Evolutionary conservation across 1,140 invertebrate species (phyloP).

Genomic region (Drosophila micromelanica): DNA sequence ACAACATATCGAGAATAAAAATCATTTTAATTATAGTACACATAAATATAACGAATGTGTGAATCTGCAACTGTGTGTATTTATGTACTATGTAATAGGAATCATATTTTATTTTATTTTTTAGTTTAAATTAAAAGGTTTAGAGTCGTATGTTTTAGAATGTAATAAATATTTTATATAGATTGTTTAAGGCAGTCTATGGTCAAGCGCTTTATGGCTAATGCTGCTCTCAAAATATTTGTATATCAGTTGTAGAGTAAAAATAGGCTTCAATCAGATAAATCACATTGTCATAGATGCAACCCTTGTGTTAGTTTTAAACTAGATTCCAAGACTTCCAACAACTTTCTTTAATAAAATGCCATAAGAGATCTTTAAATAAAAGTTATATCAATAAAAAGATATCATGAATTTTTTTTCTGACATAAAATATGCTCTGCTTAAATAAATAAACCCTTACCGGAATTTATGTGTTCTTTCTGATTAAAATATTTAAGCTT

Average conservation of each 20-base stretch:
- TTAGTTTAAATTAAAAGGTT: not conserved
- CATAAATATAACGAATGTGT: not conserved
- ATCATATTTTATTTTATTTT: not conserved
- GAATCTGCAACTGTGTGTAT: slow-evolving; percentile 4
- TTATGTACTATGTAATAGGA: not conserved
- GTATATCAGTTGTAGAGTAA: slow-evolving; percentile 7
- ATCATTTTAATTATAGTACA: slow-evolving; percentile 50
- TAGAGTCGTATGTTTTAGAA: not conserved
- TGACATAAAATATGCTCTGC: no score
- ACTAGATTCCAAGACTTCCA: not conserved
- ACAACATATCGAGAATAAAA: slow-evolving; percentile 72
- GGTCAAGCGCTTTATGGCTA: slow-evolving; percentile 26
- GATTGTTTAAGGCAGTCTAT: not conserved
- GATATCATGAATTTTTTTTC: no score
- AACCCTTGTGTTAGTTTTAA: not conserved
- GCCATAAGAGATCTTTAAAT: not conserved
- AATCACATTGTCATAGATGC: not conserved
- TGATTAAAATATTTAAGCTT: slow-evolving; percentile 15
- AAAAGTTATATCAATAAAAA: no score
- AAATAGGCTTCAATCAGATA: slow-evolving; percentile 5
- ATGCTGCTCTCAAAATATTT: slow-evolving; percentile 2
- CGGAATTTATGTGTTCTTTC: not conserved
- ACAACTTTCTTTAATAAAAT: not conserved
- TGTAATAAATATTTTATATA: not conserved
- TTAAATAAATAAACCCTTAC: not conserved